Evolutionary conservation across 2,113 vertebrate species (phyloP), one percentile per base, ranked within the genome.

Genomic region (Prunella himalayana): DNA sequence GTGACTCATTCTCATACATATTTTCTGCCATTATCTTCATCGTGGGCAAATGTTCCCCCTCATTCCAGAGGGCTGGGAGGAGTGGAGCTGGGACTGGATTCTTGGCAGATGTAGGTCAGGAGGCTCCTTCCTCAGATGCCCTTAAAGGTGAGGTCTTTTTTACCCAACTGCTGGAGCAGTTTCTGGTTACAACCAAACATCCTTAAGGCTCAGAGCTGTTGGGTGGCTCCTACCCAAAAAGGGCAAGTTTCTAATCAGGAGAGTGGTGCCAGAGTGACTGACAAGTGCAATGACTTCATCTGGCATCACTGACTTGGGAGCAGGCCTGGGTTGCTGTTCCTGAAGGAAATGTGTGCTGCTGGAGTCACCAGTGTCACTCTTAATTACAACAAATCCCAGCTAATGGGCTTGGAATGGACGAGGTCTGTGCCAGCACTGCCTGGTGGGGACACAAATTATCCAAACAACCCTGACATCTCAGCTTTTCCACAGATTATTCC

Each of bases 1-100:
- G 82, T 98, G 97, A 98, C 94, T 98, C 97, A 98, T 88, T 86
- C 94, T 88, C 91, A 93, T 47, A n/a, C 65, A 47, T 41, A 79
- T 90, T 96, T 97, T 90, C 87, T 90, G 90, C 90, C 89, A 86
- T 93, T 92, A 84, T 96, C 94, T 91, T 93, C 86, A 95, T 91
- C 90, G 86, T 0, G 0, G 66, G 66, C 37, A 57, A 94, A 90
- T 5, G 42, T 56, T 92, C 75, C 42, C 1, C 47, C 30, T 81
- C 51, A 11, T 66, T 90, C 39, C 75, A 42, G 18, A 93, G 88
- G 82, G 85, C 59, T 13, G 49, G 54, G 47, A 92, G 57, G 28
- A 70, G 49, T 4, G 42, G 82, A 72, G 63, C 50, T 80, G 63
- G 66, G 19, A 23, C 20, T 31, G 83, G 18, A 9, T 25, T 35